Conservation (phyloP, 2,888 invertebrate genomes). For the Drosophila affinis region DNA sequence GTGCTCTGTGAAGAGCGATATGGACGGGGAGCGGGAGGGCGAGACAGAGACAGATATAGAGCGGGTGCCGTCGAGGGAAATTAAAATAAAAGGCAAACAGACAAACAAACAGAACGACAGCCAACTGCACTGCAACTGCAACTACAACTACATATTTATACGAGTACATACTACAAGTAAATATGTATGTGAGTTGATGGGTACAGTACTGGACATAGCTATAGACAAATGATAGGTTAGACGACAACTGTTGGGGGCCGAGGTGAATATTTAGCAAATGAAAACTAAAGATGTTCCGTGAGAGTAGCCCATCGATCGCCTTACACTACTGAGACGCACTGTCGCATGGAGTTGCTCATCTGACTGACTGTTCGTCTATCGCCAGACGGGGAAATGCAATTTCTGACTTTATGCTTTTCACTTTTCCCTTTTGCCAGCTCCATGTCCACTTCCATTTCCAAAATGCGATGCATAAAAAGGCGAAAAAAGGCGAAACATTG, state of each 20-base stretch:
- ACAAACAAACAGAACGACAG: constrained; percentile 30
- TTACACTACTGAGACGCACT: constrained; percentile 11
- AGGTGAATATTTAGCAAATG: too few species aligned
- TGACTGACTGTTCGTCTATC: constrained; percentile 40
- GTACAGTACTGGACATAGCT: neutral
- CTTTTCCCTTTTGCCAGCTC: constrained; percentile 39
- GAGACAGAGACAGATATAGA: constrained; percentile 31
- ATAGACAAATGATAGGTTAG: neutral
- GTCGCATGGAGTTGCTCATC: constrained; percentile 5
- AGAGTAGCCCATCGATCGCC: neutral
- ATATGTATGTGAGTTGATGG: constrained; percentile 1
- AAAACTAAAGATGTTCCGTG: neutral
- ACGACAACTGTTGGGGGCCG: too few species aligned
- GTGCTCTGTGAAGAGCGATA: constrained; percentile 40
- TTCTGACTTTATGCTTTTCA: constrained; percentile 62
- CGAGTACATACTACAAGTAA: constrained; percentile 2
- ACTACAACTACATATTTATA: constrained; percentile 35
- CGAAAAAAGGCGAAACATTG: constrained; percentile 27
- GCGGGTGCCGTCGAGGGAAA: constrained; percentile 68
- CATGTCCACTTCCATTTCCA: constrained; percentile 20
- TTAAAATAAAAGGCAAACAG: constrained; percentile 69
- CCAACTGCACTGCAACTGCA: constrained; percentile 4
- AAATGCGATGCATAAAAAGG: constrained; percentile 34
- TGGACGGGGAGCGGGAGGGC: constrained; percentile 1
- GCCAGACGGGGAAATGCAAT: constrained; percentile 56